Evolutionary conservation across 2,888 invertebrate species (phyloP).

Genomic region (Brachypalpus laphriformis): DNA sequence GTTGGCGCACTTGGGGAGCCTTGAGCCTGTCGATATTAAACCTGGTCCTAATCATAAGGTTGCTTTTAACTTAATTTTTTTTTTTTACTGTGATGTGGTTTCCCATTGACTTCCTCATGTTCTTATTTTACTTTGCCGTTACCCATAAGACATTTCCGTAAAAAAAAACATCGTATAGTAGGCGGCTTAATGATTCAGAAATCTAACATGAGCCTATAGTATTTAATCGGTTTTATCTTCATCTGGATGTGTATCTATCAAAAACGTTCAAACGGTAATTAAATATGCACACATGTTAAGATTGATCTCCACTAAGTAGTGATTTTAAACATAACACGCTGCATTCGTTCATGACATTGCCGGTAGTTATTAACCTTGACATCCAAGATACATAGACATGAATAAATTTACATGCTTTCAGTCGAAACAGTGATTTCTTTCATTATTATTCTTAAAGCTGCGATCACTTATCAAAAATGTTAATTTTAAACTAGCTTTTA

Average conservation of each 20-base stretch:
- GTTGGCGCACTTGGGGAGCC: too few species aligned
- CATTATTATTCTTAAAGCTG: background rate
- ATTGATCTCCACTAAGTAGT: background rate
- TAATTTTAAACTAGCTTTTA: constrained; percentile 14
- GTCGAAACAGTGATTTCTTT: background rate
- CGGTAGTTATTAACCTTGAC: constrained; percentile 22
- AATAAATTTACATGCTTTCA: background rate
- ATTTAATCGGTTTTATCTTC: too few species aligned
- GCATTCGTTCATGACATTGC: constrained; percentile 24
- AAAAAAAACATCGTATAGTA: too few species aligned
- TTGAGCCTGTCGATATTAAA: too few species aligned
- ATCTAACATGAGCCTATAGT: too few species aligned
- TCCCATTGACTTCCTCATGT: too few species aligned
- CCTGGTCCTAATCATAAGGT: too few species aligned
- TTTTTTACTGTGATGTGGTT: too few species aligned
- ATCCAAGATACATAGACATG: constrained; percentile 12
- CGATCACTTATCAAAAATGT: background rate
- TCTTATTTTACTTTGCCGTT: too few species aligned
- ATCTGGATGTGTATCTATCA: background rate
- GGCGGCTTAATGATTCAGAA: too few species aligned
- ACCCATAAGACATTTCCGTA: too few species aligned
- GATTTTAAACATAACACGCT: background rate
- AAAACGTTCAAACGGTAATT: background rate
- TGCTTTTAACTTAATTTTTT: too few species aligned
- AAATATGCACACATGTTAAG: background rate